Conservation (phyloP, 1,140 invertebrate species). For the Stegodyphus mimosarum region DNA sequence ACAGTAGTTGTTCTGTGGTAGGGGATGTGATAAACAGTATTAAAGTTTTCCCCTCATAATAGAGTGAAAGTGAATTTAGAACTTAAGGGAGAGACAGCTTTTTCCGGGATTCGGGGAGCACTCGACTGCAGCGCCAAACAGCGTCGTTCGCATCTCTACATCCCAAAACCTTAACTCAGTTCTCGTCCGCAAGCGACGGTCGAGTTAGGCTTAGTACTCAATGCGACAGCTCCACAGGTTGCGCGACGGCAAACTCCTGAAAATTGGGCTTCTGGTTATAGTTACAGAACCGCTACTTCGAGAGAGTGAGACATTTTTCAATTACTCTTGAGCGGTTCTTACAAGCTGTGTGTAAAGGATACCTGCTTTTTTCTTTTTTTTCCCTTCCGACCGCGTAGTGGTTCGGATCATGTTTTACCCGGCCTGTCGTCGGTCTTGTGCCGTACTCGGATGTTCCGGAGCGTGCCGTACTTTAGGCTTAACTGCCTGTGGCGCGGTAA, state of each 20-base stretch:
- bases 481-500: conserved; percentile 7
- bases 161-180: conserved; percentile 6
- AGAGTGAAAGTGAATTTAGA: conserved; percentile 8
- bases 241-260: not conserved
- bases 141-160: conserved; percentile 17
- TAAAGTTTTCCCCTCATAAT: conserved; percentile 5
- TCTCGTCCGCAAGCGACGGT: conserved; percentile 12
- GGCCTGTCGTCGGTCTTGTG: not conserved
- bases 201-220: conserved; percentile 25
- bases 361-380: not conserved
- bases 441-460: not conserved
- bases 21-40: conserved; percentile 21
- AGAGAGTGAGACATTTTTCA: no score
- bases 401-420: conserved; percentile 2
- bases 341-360: conserved; percentile 17
- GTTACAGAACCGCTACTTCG: not conserved
- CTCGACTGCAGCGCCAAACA: conserved; percentile 41
- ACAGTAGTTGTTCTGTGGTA: not conserved
- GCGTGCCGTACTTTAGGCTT: conserved; percentile 42
- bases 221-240: conserved; percentile 29
- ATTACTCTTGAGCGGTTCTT: no score
- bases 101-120: conserved; percentile 7
- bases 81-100: conserved; percentile 16
- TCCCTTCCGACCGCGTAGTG: no score
- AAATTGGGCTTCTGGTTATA: not conserved